Evolutionary conservation across 1,140 invertebrate species (phyloP).

Genomic region (Saccostrea echinata): DNA sequence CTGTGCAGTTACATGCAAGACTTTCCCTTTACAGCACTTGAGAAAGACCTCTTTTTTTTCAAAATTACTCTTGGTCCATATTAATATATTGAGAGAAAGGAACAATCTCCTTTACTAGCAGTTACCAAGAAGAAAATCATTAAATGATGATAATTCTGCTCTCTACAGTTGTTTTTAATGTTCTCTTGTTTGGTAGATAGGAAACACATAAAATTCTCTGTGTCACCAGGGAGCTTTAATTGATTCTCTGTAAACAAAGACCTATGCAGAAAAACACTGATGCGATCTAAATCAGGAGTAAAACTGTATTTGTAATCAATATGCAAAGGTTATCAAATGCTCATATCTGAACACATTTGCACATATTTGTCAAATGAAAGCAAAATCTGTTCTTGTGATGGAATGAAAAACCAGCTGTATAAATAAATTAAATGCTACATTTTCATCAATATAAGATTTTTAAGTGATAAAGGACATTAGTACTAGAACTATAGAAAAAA

Average conservation of each 20-base stretch:
- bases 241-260: slow-evolving; percentile 37
- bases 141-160: neutral
- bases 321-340: slow-evolving; percentile 5
- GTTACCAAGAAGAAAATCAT: neutral
- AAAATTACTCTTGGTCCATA: neutral
- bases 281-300: slow-evolving; percentile 8
- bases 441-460: neutral
- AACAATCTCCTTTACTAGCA: neutral
- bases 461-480: neutral
- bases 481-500: neutral
- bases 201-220: slow-evolving; percentile 8
- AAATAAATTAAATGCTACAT: neutral
- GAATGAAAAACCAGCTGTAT: neutral
- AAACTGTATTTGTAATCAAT: slow-evolving; percentile 26
- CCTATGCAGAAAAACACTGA: slow-evolving; percentile 36
- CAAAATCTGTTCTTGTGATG: neutral
- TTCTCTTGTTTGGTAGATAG: slow-evolving; percentile 5
- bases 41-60: no score
- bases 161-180: slow-evolving; percentile 21
- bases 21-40: no score
- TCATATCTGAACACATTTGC: slow-evolving; percentile 21
- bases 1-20: no score
- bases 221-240: slow-evolving; percentile 32
- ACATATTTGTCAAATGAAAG: neutral
- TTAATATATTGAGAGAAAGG: neutral